phyloP scores from a whole-genome alignment of 2,888 invertebrate species.

The Herminia tarsipennalis region DNA sequence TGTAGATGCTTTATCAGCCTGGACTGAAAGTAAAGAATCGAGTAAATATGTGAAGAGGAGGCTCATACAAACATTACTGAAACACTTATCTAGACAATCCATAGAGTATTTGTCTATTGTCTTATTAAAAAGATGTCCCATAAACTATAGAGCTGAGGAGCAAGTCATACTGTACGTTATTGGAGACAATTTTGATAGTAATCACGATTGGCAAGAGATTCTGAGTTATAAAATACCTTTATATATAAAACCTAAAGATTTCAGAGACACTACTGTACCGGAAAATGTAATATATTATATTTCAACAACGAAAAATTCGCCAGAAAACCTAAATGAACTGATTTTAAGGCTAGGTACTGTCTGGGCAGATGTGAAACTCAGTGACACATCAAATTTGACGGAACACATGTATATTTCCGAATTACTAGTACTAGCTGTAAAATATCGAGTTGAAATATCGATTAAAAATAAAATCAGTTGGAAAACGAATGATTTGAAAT shows the following conservation, averaged over 20 bases:
- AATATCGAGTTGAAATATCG: conserved; percentile 71
- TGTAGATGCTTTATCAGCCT: conserved; percentile 82
- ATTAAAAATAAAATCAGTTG: conserved; percentile 55
- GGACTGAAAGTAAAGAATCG: conserved; percentile 66
- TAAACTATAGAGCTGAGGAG: conserved; percentile 66
- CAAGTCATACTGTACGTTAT: conserved; percentile 79
- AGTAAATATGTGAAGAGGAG: conserved; percentile 68
- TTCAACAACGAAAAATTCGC: conserved; percentile 63
- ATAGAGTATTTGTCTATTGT: conserved; percentile 85
- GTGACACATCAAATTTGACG: conserved; percentile 87
- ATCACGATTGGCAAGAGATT: conserved; percentile 88
- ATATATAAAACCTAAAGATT: conserved; percentile 82
- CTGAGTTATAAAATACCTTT: conserved; percentile 76
- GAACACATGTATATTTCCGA: conserved; percentile 91
- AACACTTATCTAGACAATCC: conserved; percentile 84
- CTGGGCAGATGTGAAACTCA: conserved; percentile 89
- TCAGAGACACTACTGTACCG: conserved; percentile 82
- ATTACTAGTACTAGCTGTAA: conserved; percentile 86
- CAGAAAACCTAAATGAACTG: conserved; percentile 65
- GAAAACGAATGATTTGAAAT: conserved; percentile 70
- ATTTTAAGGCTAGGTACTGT: conserved; percentile 84
- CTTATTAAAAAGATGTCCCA: conserved; percentile 82
- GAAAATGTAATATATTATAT: conserved; percentile 88
- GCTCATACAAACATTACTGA: conserved; percentile 81
- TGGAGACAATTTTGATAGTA: conserved; percentile 77